phyloP scores from a whole-genome alignment of 2,888 invertebrate species.

The Acanthosepion esculentum region DNA sequence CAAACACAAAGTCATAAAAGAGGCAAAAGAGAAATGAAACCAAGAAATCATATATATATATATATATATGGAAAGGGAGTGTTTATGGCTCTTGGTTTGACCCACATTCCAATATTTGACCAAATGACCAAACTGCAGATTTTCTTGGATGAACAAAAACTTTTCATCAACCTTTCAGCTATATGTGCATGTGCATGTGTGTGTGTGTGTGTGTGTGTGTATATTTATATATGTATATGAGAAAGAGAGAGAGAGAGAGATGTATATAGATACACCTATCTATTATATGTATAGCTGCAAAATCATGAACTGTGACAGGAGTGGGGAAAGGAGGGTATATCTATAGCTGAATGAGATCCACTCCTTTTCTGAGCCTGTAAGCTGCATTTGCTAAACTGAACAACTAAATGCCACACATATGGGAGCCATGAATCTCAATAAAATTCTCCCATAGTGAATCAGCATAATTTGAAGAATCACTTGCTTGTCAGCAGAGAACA shows the following conservation, averaged over 20 bases:
- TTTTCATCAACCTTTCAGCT: too few relatives aligned
- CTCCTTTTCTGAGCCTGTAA: constrained; percentile 10
- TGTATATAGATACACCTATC: not conserved
- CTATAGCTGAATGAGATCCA: not conserved
- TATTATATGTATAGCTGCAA: not conserved
- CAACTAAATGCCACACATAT: constrained; percentile 23
- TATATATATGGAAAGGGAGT: not conserved
- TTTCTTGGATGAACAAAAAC: too few relatives aligned
- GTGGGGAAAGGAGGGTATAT: not conserved
- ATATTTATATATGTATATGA: not conserved
- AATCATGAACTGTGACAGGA: not conserved
- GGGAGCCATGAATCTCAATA: constrained; percentile 18
- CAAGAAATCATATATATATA: not conserved
- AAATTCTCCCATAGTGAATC: constrained; percentile 22
- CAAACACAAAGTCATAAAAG: too few relatives aligned
- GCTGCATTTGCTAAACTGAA: constrained; percentile 6
- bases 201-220: too few relatives aligned
- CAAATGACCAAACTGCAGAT: too few relatives aligned
- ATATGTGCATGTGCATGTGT: not conserved
- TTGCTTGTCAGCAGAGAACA: not conserved
- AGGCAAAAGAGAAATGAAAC: too few relatives aligned
- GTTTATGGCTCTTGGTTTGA: too few relatives aligned
- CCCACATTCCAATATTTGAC: too few relatives aligned
- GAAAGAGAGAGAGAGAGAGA: not conserved
- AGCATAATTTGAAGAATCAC: constrained; percentile 33